Evolutionary conservation across 2,113 vertebrate genomes (phyloP), one percentile per base, ranked within the genome.

Genomic region (Lamprotornis superbus): DNA sequence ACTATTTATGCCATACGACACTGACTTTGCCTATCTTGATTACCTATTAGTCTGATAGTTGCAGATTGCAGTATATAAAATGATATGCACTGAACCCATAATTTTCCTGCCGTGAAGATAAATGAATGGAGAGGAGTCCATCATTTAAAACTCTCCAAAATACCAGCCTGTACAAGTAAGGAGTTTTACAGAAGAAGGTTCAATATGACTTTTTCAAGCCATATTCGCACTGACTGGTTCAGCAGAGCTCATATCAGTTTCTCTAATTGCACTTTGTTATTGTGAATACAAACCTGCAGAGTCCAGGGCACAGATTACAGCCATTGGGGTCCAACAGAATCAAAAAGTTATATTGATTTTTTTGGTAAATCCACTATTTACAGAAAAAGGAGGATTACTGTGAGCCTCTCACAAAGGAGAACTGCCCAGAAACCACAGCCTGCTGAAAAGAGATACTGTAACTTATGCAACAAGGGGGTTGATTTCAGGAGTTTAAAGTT

Each of bases 331-430:
- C 77, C 47, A n/a, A 49, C 7, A 39, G 78, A 95, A 95, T 68
- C 9, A 91, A 89, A 96, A 79, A 27, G 5, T 55, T 83, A 18
- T 88, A 93, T 87, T 89, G 44, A 74, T 89, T 83, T 96, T 83
- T 61, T 60, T 60, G 25, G 22, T 47, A 94, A 74, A 96, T 53
- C 40, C 35, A 46, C 30, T 90, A 67, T 91, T 94, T 90, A 87
- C 63, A 87, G 85, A 83, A 94, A 85, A 95, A 88, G 27, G 20
- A 56, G 42, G 84, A 64, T 97, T 97, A 73, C 44, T 89, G 25
- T 37, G 76, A 93, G 35, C 22, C 28, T 79, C 46, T 92, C 44
- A 81, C 37, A 92, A 92, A 79, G 40, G 19, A 83, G 12, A 78
- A 75, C 14, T 44, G 10, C 19, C 31, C 13, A 57, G 50, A 86